These are phyloP conservation scores for Melanotus villosus DNA, from an alignment of 2,888 invertebrate genomes.

Conservation along the genomic window DNA sequence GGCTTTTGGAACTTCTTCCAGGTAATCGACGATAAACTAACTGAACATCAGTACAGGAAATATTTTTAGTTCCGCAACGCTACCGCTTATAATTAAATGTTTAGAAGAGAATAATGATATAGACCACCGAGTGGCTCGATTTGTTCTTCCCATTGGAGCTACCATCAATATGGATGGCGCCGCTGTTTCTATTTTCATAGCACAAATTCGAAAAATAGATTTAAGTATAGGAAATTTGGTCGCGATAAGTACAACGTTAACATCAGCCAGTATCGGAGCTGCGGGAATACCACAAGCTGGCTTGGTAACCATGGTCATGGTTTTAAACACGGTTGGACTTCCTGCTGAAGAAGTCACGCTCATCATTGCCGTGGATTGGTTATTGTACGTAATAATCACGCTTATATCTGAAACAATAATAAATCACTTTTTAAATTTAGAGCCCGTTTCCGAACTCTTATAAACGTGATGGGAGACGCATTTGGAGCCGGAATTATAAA, in stretches of 20 bases:
- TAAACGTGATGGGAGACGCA: conserved; percentile 84
- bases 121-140: conserved; percentile 92
- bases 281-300: conserved; percentile 98
- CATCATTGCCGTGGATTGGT: conserved; percentile 93
- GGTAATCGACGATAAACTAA: no score
- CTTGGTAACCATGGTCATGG: conserved; percentile 96
- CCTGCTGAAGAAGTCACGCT: conserved; percentile 92
- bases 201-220: conserved; percentile 89
- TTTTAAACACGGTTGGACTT: conserved; percentile 90
- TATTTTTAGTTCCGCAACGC: conserved; percentile 84
- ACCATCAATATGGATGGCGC: conserved; percentile 99
- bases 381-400: conserved; percentile 91
- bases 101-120: conserved; percentile 93
- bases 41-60: no score
- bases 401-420: no score
- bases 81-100: conserved; percentile 95
- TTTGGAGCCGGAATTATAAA: conserved; percentile 83
- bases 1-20: conserved; percentile 84
- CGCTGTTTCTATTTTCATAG: conserved; percentile 97
- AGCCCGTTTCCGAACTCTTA: conserved; percentile 73
- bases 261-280: conserved; percentile 97
- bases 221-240: conserved; percentile 88
- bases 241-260: conserved; percentile 79
- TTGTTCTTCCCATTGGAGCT: conserved; percentile 97
- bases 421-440: no score